Conservation (phyloP, 2,797 vertebrate genomes). For the Sardinella longiceps region DNA sequence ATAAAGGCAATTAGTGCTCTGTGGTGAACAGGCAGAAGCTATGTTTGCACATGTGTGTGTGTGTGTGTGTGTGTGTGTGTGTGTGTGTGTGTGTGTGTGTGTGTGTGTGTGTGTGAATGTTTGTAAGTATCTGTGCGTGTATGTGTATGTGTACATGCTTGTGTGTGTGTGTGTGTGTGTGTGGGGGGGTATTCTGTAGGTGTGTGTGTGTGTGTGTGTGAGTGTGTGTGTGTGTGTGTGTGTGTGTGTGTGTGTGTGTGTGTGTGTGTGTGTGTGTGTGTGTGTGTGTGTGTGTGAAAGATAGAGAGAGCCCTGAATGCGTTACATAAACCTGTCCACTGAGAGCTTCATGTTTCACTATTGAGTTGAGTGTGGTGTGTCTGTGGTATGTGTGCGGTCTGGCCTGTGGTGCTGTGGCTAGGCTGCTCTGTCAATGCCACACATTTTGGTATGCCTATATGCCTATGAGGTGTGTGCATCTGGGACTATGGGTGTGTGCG, state of each 20-base stretch:
- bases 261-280: conserved; percentile 10
- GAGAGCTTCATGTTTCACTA: conserved; percentile 16
- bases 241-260: conserved; percentile 28
- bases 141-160: not conserved
- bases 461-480: not conserved
- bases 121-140: no score
- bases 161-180: not conserved
- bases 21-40: not conserved
- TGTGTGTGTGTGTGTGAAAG: not conserved
- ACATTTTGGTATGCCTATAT: not conserved
- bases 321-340: conserved; percentile 2
- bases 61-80: not conserved
- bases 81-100: not conserved
- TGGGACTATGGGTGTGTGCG: not conserved
- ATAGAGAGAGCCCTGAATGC: no score
- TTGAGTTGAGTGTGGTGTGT: not conserved
- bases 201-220: not conserved
- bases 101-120: not conserved
- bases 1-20: not conserved
- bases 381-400: not conserved
- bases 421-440: not conserved
- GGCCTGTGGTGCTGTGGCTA: not conserved
- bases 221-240: no score
- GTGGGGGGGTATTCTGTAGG: no score
- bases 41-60: no score